A percentile compares a stretch with the other conserved stretches of the same genome.
Evolutionary conservation across 1,140 invertebrate genomes (phyloP).

Genomic region (Semibalanus balanoides): DNA sequence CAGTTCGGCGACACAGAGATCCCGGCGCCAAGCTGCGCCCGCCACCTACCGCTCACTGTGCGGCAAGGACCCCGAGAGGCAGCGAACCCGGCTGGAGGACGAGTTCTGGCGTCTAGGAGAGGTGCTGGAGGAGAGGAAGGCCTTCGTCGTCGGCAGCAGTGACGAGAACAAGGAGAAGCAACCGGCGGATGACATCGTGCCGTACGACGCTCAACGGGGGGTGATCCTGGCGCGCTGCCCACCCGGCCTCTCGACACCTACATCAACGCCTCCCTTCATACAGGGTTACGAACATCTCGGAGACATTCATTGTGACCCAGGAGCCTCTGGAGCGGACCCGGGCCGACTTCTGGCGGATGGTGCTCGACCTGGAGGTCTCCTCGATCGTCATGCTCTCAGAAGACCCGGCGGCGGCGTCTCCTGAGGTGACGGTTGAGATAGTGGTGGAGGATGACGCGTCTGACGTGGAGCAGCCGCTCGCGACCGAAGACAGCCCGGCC

Average conservation of each 20-base stretch:
- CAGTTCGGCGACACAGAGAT: slow-evolving; percentile 90
- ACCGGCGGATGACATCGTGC: slow-evolving; percentile 68
- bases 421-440: no score
- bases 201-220: slow-evolving; percentile 79
- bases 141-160: slow-evolving; percentile 57
- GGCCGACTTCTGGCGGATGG: slow-evolving; percentile 92
- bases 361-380: slow-evolving; percentile 77
- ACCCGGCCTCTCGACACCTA: slow-evolving; percentile 79
- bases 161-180: slow-evolving; percentile 81
- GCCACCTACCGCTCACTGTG: no score
- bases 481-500: no score
- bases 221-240: slow-evolving; percentile 70
- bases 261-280: slow-evolving; percentile 92
- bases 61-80: no score
- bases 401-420: no score
- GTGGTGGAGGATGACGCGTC: no score
- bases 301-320: slow-evolving; percentile 89
- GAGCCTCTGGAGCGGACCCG: slow-evolving; percentile 80
- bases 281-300: slow-evolving; percentile 76
- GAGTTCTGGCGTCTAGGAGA: slow-evolving; percentile 52
- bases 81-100: no score
- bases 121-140: slow-evolving; percentile 64
- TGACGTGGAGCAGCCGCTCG: no score
- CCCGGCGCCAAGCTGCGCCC: no score
- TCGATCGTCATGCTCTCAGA: slow-evolving; percentile 64